Conservation (phyloP, 2,113 vertebrate species). For the Tupaia tana region DNA sequence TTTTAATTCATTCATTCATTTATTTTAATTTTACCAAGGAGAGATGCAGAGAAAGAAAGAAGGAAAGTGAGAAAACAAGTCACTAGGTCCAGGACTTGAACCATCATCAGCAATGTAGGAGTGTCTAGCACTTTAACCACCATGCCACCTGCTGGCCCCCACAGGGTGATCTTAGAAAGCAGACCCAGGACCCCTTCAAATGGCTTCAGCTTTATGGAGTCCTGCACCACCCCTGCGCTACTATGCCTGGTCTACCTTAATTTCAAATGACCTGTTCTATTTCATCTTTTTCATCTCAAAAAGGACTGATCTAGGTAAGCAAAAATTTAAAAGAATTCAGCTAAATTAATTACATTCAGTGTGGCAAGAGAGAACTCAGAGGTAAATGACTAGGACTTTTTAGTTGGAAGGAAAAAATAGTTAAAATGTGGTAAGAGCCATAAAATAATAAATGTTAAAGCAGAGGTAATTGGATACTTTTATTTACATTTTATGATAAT, state of each 20-base stretch:
- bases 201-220: too few species aligned
- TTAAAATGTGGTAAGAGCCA: conserved; percentile 51
- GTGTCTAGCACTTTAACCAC: too few species aligned
- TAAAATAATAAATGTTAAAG: conserved; percentile 65
- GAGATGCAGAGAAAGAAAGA: too few species aligned
- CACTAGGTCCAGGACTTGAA: too few species aligned
- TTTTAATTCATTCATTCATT: too few species aligned
- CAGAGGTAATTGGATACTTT: conserved; percentile 36
- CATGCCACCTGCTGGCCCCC: too few species aligned
- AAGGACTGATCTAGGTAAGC: conserved; percentile 32
- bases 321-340: conserved; percentile 48
- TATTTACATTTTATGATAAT: conserved; percentile 56
- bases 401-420: background rate
- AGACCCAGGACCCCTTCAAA: too few species aligned
- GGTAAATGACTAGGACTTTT: conserved; percentile 30
- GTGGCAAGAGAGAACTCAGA: background rate
- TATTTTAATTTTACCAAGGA: too few species aligned
- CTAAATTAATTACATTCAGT: conserved; percentile 7
- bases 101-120: too few species aligned
- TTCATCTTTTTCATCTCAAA: conserved; percentile 60
- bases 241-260: background rate
- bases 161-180: too few species aligned
- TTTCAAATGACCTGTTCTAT: conserved; percentile 5
- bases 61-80: too few species aligned
- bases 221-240: too few species aligned